Base-by-base conservation (phyloP, 2,888 invertebrate genomes). In the Therioaphis trifolii region DNA sequence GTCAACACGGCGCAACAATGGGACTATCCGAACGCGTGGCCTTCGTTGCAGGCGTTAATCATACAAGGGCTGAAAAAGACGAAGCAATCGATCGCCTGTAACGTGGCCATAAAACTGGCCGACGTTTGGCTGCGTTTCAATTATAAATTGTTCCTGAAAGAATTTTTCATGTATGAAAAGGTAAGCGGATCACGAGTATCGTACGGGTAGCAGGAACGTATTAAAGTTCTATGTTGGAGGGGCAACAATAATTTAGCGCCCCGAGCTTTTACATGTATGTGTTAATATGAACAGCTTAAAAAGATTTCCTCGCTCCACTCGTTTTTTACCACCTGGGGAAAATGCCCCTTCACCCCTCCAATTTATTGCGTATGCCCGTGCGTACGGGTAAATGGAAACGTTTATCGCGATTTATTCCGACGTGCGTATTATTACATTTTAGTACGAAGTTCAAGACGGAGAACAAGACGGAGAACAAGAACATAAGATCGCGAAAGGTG, bases 1-100 rank as follows among this genome's bases (percentile, higher is more conserved):
- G 89, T 90, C 55, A 89, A 90, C 29, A 92, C 92, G 14, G 93
- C 93, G 0, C 92, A 94, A 88, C 93, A 95, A 88, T 94, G 95
- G 95, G 94, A 95, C 88, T 93, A 92, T 87, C 94, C 95, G 0
- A 96, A 96, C 87, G 94, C 94, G 0, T 96, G 96, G 96, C 93
- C 96, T 0, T 96, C 96, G 4, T 91, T 94, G 69, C 93, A 95
- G 85, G 93, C 93, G 86, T 91, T 95, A 77, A 89, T 94, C 1
- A 92, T 95, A 2, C 91, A 93, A 87, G 93, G 93, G 2, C 88
- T 95, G 85, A 90, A 92, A 84, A 90, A 91, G 49, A 91, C 93
- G 12, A 90, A 90, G 0, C 90, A 91, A 15, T 86, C 87, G 0
- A 90, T 91, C 86, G 92, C 93, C 0, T 88, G 90, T 76, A 87